Evolutionary conservation across 2,888 invertebrate genomes (phyloP).

Genomic region (Thalpophila matura): DNA sequence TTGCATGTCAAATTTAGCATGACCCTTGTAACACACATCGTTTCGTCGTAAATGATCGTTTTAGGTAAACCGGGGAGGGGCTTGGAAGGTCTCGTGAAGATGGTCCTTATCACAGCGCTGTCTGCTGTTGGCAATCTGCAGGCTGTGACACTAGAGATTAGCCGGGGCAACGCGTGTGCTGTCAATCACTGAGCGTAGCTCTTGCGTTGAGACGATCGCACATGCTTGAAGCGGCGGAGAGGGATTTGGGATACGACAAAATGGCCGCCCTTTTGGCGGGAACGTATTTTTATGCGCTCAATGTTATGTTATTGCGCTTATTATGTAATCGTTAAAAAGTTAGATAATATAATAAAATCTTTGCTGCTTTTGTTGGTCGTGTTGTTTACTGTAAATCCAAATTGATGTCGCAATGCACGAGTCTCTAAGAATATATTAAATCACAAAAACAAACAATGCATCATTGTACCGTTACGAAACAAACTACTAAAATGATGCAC

Average conservation of each 20-base stretch:
- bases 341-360: neutral
- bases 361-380: neutral
- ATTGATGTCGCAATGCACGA: constrained; percentile 3
- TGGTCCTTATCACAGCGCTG: constrained; percentile 65
- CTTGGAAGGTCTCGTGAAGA: constrained; percentile 23
- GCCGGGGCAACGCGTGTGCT: constrained; percentile 72
- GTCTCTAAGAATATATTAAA: too few relatives aligned
- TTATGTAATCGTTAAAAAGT: neutral
- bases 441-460: constrained; percentile 35
- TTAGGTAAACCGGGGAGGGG: constrained; percentile 1
- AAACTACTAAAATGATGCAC: constrained; percentile 52
- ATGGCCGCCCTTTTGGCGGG: constrained; percentile 53
- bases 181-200: constrained; percentile 77
- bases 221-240: constrained; percentile 64
- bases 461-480: constrained; percentile 42
- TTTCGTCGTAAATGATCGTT: constrained; percentile 14
- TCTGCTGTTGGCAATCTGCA: constrained; percentile 61
- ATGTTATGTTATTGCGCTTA: constrained; percentile 12
- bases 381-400: constrained; percentile 6
- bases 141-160: constrained; percentile 80
- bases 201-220: constrained; percentile 68
- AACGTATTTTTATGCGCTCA: constrained; percentile 18
- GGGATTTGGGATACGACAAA: constrained; percentile 66
- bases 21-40: constrained; percentile 26
- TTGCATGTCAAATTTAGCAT: constrained; percentile 32